Percentiles rank a stretch among this genome's conserved stretches.
Conservation (phyloP, 2,113 vertebrate species). For the Scopus umbretta region DNA sequence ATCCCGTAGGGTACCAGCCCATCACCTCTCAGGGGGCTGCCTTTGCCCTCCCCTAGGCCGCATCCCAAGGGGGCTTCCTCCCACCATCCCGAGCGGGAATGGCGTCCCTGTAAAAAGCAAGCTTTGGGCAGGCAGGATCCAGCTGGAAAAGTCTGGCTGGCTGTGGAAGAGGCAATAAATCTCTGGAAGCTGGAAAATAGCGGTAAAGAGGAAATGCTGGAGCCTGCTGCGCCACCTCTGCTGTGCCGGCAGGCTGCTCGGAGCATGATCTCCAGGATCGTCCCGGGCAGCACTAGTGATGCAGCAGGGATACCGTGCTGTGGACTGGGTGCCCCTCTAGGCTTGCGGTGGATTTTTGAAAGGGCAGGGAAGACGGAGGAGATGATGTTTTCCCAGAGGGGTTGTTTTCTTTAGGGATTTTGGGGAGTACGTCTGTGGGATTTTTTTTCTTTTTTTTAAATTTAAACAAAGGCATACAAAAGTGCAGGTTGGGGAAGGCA, state of each 20-base stretch:
- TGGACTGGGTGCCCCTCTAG: not conserved
- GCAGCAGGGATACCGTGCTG: accelerated
- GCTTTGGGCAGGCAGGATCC: not conserved
- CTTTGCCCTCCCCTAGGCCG: not conserved
- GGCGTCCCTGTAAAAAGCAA: not conserved
- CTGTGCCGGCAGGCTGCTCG: not conserved
- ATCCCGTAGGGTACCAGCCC: accelerated
- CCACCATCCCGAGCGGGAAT: accelerated
- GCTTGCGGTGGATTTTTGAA: not conserved
- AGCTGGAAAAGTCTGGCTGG: conserved; percentile 41
- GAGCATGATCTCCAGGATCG: accelerated
- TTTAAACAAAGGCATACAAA: not conserved
- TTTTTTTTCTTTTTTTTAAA: not conserved
- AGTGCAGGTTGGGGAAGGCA: not conserved
- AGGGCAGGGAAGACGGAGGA: not conserved
- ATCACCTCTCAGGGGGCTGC: not conserved
- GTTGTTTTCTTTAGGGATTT: not conserved
- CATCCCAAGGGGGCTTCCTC: accelerated
- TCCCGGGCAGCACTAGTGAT: not conserved
- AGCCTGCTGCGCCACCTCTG: not conserved
- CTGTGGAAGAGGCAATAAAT: conserved; percentile 52
- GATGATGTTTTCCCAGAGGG: not conserved
- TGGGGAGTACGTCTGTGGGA: not conserved
- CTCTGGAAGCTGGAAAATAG: conserved; percentile 32
- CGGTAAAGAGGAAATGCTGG: not conserved